Base-by-base conservation (phyloP, 2,113 vertebrate species). In the Epinephelus moara region DNA sequence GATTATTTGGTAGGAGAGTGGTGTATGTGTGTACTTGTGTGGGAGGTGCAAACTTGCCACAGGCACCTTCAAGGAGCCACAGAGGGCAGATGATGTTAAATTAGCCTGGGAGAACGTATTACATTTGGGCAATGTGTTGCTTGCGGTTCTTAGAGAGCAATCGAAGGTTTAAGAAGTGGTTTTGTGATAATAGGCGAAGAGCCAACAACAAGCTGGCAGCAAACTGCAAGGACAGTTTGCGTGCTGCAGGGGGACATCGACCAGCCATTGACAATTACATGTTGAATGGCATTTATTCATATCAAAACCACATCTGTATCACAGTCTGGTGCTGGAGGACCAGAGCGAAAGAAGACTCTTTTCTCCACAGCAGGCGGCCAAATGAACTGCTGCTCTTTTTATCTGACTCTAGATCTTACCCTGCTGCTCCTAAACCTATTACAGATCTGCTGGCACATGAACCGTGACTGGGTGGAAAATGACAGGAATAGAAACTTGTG, bases 171-270 rank as follows among this genome's bases (percentile, higher is more conserved):
- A 57, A 74, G 75, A 66, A 80, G 74, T 64, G 30, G 17, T 64
- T 87, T 78, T 50, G 72, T 79, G 68, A 63, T 17, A 69, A 30
- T 30, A 30, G 30, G 27, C 59, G 79, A 75, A 57, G 49, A 81
- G 77, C 37, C 52, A 70, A 83, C 83, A 21, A 59, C 61, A 57
- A 75, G 60, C 27, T 79, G 75, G 77, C 77, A 76, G 82, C 52
- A 57, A 53, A 78, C 40, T 0, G 61, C 13, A 47, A 4, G 33
- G 67, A 68, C 50, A 56, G 73, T 80, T 60, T 66, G 74, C 10
- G 42, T 45, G 42, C 11, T 45, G 42, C 42, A 45, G 42, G 42
- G 42, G 42, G 80, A 21, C 37, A 45, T 60, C 42, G 49, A 40
- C 33, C 47, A 57, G 74, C 15, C 52, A 17, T 33, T 45, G 55